Conservation (phyloP, 2,888 invertebrate species). For the Dicyrtoma fusca region DNA sequence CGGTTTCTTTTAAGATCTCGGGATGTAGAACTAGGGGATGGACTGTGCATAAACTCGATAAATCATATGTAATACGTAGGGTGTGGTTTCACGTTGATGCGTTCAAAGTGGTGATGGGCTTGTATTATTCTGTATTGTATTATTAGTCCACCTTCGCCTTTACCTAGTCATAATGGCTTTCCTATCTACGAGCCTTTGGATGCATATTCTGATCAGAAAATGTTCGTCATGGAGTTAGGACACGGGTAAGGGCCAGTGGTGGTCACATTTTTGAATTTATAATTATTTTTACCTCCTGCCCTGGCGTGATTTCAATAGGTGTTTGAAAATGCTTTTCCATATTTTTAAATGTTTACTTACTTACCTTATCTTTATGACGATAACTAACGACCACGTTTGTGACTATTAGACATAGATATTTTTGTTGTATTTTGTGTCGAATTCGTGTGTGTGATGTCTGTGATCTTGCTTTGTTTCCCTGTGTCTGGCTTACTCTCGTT, state of each 20-base stretch:
- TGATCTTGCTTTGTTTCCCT: not conserved
- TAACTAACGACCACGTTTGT: not conserved
- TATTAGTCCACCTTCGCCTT: conserved; percentile 83
- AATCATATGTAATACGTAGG: not conserved
- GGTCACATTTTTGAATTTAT: not conserved
- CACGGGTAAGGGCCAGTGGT: conserved; percentile 46
- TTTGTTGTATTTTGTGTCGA: not conserved
- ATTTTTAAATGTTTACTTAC: not conserved
- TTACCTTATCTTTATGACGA: not conserved
- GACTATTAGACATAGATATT: no score
- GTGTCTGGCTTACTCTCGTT: no score
- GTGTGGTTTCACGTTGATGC: not conserved
- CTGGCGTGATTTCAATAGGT: not conserved
- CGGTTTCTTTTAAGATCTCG: no score
- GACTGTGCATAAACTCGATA: not conserved
- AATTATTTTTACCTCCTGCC: not conserved
- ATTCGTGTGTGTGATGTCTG: no score
- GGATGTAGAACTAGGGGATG: no score
- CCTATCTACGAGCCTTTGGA: conserved; percentile 63
- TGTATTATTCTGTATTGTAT: conserved; percentile 1
- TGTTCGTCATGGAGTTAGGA: conserved; percentile 55
- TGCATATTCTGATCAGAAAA: conserved; percentile 55
- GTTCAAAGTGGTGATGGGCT: conserved; percentile 11
- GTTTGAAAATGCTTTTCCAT: no score
- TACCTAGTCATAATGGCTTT: conserved; percentile 91